Conservation (phyloP, 2,113 vertebrate genomes). For the Meriones unguiculatus region DNA sequence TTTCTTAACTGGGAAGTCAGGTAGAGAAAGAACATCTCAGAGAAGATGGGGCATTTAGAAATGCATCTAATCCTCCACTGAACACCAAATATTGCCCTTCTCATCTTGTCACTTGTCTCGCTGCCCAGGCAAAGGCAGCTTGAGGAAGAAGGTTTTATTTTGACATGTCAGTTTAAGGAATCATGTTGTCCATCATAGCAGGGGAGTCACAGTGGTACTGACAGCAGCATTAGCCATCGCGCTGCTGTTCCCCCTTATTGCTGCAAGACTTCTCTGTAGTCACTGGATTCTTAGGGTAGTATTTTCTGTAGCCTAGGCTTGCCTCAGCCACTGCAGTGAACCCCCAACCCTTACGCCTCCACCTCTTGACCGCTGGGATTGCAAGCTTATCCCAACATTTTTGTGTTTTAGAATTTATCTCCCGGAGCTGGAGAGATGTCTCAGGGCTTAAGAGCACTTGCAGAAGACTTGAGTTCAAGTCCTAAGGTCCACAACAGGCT, state of each 20-base stretch:
- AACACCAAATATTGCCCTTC: background rate
- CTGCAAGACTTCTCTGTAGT: background rate
- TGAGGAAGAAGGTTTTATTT: background rate
- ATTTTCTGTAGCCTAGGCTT: background rate
- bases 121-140: background rate
- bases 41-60: background rate
- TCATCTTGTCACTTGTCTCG: background rate
- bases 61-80: background rate
- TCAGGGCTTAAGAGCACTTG: too few relatives aligned
- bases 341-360: background rate
- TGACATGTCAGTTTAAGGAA: background rate
- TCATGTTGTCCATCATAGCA: background rate
- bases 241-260: background rate
- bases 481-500: background rate
- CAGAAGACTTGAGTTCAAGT: background rate
- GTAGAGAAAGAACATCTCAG: background rate
- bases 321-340: background rate
- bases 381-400: background rate
- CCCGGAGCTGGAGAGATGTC: background rate
- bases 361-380: background rate
- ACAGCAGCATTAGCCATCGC: background rate
- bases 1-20: background rate
- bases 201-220: background rate
- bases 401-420: background rate
- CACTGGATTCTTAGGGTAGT: background rate